phyloP scores from a whole-genome alignment of 2,888 invertebrate species.

The Rhingia campestris region DNA sequence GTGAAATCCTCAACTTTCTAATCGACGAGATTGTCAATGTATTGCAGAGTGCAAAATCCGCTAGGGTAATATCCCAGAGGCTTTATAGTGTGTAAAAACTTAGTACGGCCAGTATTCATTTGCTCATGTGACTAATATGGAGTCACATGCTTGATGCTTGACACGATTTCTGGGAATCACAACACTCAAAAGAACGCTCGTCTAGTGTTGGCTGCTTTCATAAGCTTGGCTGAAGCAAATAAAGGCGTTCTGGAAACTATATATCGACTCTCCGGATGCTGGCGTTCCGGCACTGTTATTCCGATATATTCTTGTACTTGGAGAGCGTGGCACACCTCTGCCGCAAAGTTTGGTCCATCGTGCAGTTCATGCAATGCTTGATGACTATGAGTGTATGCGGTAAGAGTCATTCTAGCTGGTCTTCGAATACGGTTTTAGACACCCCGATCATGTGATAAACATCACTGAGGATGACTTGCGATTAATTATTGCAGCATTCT shows the following conservation, averaged over 20 bases:
- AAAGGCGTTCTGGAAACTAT: slow-evolving; percentile 87
- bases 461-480: slow-evolving; percentile 93
- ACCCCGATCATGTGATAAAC: slow-evolving; percentile 90
- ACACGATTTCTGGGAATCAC: slow-evolving; percentile 80
- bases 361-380: slow-evolving; percentile 90
- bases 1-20: slow-evolving; percentile 78
- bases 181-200: slow-evolving; percentile 82
- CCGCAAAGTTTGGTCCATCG: slow-evolving; percentile 86
- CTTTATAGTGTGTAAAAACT: slow-evolving; percentile 81
- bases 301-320: slow-evolving; percentile 91
- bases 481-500: slow-evolving; percentile 97
- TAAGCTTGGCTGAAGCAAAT: slow-evolving; percentile 84
- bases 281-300: slow-evolving; percentile 95
- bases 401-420: slow-evolving; percentile 93
- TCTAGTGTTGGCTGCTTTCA: slow-evolving; percentile 79
- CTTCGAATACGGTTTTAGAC: slow-evolving; percentile 92
- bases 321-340: slow-evolving; percentile 91
- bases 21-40: slow-evolving; percentile 81
- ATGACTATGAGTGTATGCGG: slow-evolving; percentile 97
- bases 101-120: slow-evolving; percentile 77
- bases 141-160: slow-evolving; percentile 80
- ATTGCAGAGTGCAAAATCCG: slow-evolving; percentile 80
- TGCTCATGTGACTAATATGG: slow-evolving; percentile 80
- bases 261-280: slow-evolving; percentile 94
- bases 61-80: slow-evolving; percentile 82